A percentile compares a stretch with the other conserved stretches of the same genome.
phyloP scores from a whole-genome alignment of 1,140 invertebrate species.

The Drosophila pruinosa region DNA sequence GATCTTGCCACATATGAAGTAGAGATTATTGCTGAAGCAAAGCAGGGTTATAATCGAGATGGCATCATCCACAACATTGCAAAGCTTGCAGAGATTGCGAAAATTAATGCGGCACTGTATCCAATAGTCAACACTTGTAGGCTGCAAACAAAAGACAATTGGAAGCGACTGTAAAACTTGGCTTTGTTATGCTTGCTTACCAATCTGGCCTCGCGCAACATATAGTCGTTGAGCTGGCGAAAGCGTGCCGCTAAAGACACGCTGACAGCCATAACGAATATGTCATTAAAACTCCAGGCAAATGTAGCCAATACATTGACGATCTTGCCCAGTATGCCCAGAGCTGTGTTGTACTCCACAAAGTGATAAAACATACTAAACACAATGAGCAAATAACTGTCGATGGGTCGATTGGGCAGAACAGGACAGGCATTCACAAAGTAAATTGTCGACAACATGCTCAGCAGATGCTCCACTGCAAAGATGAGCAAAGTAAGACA shows the following conservation, averaged over 20 bases:
- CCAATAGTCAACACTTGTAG: constrained; percentile 83
- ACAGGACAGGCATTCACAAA: constrained; percentile 61
- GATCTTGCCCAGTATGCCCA: constrained; percentile 79
- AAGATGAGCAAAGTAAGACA: not conserved
- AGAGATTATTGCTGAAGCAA: constrained; percentile 88
- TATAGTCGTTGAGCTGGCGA: constrained; percentile 84
- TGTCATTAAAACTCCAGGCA: constrained; percentile 87
- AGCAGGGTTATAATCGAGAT: constrained; percentile 86
- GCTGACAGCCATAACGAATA: constrained; percentile 86
- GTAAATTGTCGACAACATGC: constrained; percentile 68
- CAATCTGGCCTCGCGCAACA: constrained; percentile 83
- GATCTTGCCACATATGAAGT: constrained; percentile 89
- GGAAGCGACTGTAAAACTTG: not conserved
- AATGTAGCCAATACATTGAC: constrained; percentile 87
- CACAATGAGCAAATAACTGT: constrained; percentile 66
- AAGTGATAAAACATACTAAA: constrained; percentile 69
- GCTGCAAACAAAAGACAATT: constrained; percentile 31
- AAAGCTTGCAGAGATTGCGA: constrained; percentile 84
- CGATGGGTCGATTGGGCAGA: constrained; percentile 57
- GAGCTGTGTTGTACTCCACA: constrained; percentile 55
- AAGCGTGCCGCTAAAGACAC: constrained; percentile 85
- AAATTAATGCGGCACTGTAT: constrained; percentile 85
- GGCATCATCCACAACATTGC: constrained; percentile 84
- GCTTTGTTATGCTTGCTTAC: constrained; percentile 75
- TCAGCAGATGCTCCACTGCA: constrained; percentile 81